Evolutionary conservation across 2,797 vertebrate genomes (phyloP).

Genomic region (Cynopterus sphinx): DNA sequence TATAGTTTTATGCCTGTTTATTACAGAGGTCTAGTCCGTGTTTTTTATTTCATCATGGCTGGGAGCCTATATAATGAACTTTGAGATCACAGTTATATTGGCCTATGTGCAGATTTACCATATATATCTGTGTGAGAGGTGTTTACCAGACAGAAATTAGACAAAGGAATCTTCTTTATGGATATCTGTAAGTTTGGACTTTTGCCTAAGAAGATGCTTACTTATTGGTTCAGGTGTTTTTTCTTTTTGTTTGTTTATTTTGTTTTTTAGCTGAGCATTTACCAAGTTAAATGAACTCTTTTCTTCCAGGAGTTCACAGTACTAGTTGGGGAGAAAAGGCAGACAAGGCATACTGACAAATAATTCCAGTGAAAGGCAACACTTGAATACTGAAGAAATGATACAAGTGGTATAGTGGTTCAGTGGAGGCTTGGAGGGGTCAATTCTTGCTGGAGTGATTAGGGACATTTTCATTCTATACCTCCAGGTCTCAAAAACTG

Average conservation of each 20-base stretch:
- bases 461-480: background rate
- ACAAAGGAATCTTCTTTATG: background rate
- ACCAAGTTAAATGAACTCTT: constrained; percentile 25
- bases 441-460: background rate
- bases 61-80: background rate
- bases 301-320: background rate
- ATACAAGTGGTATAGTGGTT: background rate
- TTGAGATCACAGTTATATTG: background rate
- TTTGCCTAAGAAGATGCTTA: constrained; percentile 49
- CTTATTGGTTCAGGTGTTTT: background rate
- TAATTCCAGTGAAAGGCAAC: background rate
- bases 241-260: too few species aligned
- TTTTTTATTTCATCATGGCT: background rate
- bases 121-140: background rate
- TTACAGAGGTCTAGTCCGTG: background rate
- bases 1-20: background rate
- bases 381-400: background rate
- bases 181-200: background rate
- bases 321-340: background rate
- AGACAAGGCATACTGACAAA: background rate
- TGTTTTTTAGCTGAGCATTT: background rate
- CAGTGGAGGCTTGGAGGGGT: background rate
- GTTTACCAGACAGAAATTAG: background rate
- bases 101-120: background rate
- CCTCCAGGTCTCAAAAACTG: background rate